Evolutionary conservation across 2,888 invertebrate species (phyloP).

Genomic region (Cataglyphis rosenhaueri): DNA sequence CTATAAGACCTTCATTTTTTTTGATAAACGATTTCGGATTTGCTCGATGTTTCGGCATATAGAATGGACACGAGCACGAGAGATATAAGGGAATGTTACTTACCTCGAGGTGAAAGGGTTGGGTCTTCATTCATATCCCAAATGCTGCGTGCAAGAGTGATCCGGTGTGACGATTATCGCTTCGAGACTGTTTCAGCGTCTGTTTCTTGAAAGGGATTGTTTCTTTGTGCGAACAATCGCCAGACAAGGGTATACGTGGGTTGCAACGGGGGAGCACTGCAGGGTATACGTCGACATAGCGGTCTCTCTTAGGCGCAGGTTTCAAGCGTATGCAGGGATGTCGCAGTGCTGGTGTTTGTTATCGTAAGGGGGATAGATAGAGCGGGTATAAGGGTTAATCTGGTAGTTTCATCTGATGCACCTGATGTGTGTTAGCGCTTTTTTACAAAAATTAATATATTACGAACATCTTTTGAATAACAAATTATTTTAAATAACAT

Average conservation of each 20-base stretch:
- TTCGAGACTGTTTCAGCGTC: conserved; percentile 8
- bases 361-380: not conserved
- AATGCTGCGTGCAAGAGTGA: conserved; percentile 75
- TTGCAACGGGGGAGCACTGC: conserved; percentile 66
- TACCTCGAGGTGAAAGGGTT: conserved; percentile 94
- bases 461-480: not conserved
- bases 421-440: not conserved
- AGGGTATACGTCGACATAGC: conserved; percentile 73
- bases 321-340: conserved; percentile 25
- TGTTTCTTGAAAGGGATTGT: conserved; percentile 12
- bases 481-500: not conserved
- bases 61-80: not conserved
- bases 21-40: not conserved
- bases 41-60: not conserved
- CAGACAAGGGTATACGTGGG: conserved; percentile 60
- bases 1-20: not conserved
- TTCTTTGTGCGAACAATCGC: conserved; percentile 57
- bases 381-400: not conserved
- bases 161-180: conserved; percentile 50
- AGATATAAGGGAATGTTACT: conserved; percentile 78
- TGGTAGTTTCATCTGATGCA: not conserved
- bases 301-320: conserved; percentile 64
- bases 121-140: conserved; percentile 95
- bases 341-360: conserved; percentile 8
- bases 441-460: not conserved